Evolutionary conservation across 1,140 invertebrate species (phyloP).

Genomic region (Drosophila tani): DNA sequence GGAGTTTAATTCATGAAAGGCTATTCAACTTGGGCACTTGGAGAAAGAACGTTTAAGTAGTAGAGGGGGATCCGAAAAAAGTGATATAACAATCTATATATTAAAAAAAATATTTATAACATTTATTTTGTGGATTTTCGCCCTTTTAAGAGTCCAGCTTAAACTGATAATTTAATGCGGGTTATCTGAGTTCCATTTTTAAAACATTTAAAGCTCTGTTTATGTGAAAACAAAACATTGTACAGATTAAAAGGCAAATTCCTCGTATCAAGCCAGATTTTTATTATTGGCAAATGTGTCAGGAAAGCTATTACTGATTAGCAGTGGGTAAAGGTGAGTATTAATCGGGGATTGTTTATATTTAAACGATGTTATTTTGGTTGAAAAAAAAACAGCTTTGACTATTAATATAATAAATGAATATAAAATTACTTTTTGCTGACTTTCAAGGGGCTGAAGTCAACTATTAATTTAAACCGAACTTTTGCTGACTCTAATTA

Average conservation of each 20-base stretch:
- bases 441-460: neutral
- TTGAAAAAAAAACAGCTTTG: neutral
- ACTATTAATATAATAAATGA: neutral
- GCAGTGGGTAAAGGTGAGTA: neutral
- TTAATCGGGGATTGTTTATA: neutral
- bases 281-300: constrained; percentile 12
- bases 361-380: neutral
- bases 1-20: neutral
- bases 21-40: constrained; percentile 3
- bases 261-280: neutral
- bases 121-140: neutral
- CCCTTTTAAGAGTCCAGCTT: neutral
- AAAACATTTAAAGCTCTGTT: neutral
- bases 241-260: neutral
- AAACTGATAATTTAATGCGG: neutral
- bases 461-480: too few relatives aligned
- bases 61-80: neutral
- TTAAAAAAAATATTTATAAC: neutral
- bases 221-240: neutral
- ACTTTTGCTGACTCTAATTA: too few relatives aligned
- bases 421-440: neutral
- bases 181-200: neutral
- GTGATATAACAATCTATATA: too few relatives aligned
- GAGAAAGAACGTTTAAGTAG: neutral
- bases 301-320: constrained; percentile 5